Base-by-base conservation (phyloP, 2,797 vertebrate species). In the Myotis findleyi region DNA sequence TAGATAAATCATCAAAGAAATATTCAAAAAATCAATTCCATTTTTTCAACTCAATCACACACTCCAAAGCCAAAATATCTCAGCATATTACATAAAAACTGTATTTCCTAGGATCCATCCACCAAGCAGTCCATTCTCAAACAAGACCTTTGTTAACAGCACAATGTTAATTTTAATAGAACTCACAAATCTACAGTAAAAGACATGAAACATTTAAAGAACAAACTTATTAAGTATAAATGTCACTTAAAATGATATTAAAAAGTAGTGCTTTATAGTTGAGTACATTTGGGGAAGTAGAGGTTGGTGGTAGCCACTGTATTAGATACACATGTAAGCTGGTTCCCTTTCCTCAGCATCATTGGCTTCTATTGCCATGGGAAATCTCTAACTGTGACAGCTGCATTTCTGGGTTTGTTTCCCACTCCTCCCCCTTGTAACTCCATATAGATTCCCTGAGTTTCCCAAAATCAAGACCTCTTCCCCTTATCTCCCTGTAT, bases 121-220 rank as follows among this genome's bases (percentile, higher is more conserved):
- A 76, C 7, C 13, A 55, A 87, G 4, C 49, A 20, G 23, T 69
- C 25, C 9, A 2, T 47, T 84, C 47, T 33, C 57, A 89, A 81
- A 89, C 23, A 33, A 73, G 11, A 18, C 8, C 3, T 87, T 77
- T 68, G 30, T 47, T 80, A 83, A 80, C 6, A 82, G 16, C 21
- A 64, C 16, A n/a, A 44, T 57, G 6, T 77, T 82, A 82, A 94
- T 73, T 95, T 55, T 94, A 92, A 75, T 25, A 38, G 12, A 87
- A 87, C 36, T 73, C 23, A 73, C 25, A 87, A 87, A 87, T 9
- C 10, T n/a, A 41, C 7, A 44, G 38, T 25, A 72, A 87, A 92
- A 79, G 12, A 3, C 20, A 33, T 25, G 30, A 33, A 81, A 76
- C 33, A 75, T 30, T 91, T 69, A 69, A 80, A 91, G 21, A 71